These are phyloP conservation scores for Drosophila rubida DNA, from an alignment of 2,888 invertebrate species.

Conservation along the genomic window DNA sequence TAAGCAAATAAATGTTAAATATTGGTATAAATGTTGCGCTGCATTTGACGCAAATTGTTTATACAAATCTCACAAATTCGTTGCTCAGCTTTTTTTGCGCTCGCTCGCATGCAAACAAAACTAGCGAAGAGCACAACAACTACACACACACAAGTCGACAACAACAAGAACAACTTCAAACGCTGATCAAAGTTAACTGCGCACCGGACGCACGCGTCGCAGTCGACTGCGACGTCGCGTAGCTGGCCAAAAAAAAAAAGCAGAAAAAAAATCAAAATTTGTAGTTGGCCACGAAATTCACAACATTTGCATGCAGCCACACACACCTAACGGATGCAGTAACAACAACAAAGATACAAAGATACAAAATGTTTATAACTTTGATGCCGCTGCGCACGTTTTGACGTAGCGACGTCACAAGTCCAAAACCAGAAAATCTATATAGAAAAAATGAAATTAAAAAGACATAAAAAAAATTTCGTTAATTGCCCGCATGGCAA, in stretches of 20 bases:
- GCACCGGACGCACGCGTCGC: slow-evolving; percentile 74
- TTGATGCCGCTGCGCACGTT: slow-evolving; percentile 59
- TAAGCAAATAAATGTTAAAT: slow-evolving; percentile 41
- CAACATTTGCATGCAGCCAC: slow-evolving; percentile 73
- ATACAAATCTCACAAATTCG: slow-evolving; percentile 51
- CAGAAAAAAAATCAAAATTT: not conserved
- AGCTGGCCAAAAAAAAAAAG: slow-evolving; percentile 28
- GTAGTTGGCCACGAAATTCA: slow-evolving; percentile 60
- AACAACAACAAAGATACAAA: slow-evolving; percentile 54
- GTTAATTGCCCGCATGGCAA: slow-evolving; percentile 68
- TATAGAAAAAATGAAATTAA: slow-evolving; percentile 20
- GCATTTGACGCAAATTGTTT: slow-evolving; percentile 53
- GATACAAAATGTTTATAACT: slow-evolving; percentile 59
- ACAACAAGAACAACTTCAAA: slow-evolving; percentile 21
- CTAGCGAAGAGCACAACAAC: slow-evolving; percentile 22
- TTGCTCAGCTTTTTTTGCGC: slow-evolving; percentile 29
- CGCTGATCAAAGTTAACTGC: slow-evolving; percentile 73
- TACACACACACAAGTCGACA: no score
- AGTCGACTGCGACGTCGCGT: slow-evolving; percentile 6
- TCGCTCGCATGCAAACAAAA: slow-evolving; percentile 55
- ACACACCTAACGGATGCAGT: slow-evolving; percentile 76
- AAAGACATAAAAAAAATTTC: slow-evolving; percentile 32
- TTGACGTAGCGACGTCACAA: slow-evolving; percentile 67
- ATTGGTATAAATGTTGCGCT: slow-evolving; percentile 31
- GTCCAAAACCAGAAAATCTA: slow-evolving; percentile 63